Base-by-base conservation (phyloP, 2,888 invertebrate genomes). In the Nephrocerus scutellatus region DNA sequence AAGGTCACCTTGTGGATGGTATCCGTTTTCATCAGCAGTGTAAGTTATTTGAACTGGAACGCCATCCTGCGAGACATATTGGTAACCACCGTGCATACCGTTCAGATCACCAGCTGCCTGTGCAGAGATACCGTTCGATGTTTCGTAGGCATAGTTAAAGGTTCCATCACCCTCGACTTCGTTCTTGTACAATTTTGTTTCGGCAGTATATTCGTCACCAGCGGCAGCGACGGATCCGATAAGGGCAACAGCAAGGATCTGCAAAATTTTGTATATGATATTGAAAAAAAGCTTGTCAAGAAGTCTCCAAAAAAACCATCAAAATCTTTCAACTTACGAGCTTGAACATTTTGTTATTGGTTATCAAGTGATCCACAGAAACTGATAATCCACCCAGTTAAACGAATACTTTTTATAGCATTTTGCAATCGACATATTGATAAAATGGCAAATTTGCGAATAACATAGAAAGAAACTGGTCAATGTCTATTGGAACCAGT, bases 21-120 rank as follows among this genome's bases (percentile, higher is more conserved):
- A 63, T 7, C 63, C 62, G 10, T 52, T 40, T 39, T 55, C 57
- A 43, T 63, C 61, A 26, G 61, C 61, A 7, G 54, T 53, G 23
- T 63, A 63, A 30, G 49, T 46, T 2, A 62, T 47, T 32, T 54
- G 44, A 2, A 62, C 47, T 4, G 53, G 54, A 19, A 52, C 43
- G n/a, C 63, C 61, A 25, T 62, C 61, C 43, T 55, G 58, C 3
- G 59, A 43, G n/a, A 46, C 38, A 19, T 48, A 59, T 28, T 52
- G 54, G 20, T 41, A 59, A 32, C 51, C 40, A 13, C 62, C 60
- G 8, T 54, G 49, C n/a, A 62, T 57, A 38, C 44, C 41, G 9
- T 53, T 50, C 25, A 48, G 51, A 36, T 59, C 60, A 5, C 59
- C 62, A 12, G 50, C 36, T 32, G 60, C 60, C 38, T 42, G 48